Conservation (phyloP, 35 echinoderm and acorn worm genomes). For the Diadema setosum region DNA sequence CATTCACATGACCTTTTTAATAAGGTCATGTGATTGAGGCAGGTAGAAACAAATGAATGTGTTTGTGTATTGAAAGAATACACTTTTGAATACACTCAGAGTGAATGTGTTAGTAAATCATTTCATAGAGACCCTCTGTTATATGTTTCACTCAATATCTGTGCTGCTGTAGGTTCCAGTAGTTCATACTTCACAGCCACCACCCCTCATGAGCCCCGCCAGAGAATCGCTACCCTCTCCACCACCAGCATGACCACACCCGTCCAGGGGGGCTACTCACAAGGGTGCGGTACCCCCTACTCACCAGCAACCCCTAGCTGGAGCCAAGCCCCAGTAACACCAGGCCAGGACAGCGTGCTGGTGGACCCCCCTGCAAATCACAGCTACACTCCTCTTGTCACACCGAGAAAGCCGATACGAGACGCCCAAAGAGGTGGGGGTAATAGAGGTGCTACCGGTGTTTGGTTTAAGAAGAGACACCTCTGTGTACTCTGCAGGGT, state of each 20-base stretch:
- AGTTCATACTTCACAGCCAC: neutral
- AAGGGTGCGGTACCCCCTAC: neutral
- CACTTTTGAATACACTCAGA: too few species aligned
- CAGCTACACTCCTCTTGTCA: neutral
- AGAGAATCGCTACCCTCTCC: neutral
- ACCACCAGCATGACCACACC: neutral
- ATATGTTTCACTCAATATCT: too few species aligned
- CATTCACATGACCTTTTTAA: too few species aligned
- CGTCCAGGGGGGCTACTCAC: neutral
- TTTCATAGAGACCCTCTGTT: too few species aligned
- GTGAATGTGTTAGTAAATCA: too few species aligned
- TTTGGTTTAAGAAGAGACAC: too few species aligned
- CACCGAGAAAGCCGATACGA: neutral
- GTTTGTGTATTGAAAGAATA: too few species aligned
- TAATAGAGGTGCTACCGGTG: too few species aligned
- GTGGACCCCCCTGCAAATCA: neutral
- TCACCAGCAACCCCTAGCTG: neutral
- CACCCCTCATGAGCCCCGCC: neutral
- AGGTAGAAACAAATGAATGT: too few species aligned
- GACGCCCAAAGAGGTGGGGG: neutral
- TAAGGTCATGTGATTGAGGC: too few species aligned
- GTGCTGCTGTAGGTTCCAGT: neutral
- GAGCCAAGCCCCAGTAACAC: neutral
- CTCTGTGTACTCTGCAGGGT: too few species aligned
- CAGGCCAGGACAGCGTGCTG: neutral